These are phyloP conservation scores for Crypturellus tataupa DNA, from an alignment of 2,797 vertebrate genomes.

Conservation along the genomic window DNA sequence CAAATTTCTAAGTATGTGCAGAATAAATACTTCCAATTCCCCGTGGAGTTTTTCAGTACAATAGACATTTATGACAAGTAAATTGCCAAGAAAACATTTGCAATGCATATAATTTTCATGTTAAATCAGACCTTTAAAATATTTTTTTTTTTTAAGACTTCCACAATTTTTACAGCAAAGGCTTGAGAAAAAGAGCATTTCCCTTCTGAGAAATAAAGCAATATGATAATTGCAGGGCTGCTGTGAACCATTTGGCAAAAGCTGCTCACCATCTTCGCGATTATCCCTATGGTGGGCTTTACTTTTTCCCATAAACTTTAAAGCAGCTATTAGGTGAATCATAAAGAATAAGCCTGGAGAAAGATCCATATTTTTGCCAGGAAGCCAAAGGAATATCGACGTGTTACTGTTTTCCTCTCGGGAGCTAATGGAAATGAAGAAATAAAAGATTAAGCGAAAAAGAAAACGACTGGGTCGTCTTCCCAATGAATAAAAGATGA, in stretches of 20 bases:
- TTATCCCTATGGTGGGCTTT: constrained; percentile 38
- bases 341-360: constrained; percentile 39
- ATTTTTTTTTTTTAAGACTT: neutral
- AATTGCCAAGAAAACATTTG: constrained; percentile 79
- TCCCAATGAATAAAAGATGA: neutral
- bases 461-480: rapidly evolving
- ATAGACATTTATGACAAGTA: constrained; percentile 74
- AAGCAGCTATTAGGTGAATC: constrained; percentile 32
- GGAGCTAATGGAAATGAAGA: neutral
- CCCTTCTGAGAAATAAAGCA: constrained; percentile 71
- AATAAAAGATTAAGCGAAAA: neutral
- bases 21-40: constrained; percentile 63
- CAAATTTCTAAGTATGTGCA: constrained; percentile 55
- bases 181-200: constrained; percentile 24
- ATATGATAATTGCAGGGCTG: constrained; percentile 39
- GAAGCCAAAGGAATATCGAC: neutral
- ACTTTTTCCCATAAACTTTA: constrained; percentile 39
- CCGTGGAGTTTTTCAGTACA: constrained; percentile 50
- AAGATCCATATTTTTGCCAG: constrained; percentile 1
- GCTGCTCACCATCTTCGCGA: constrained; percentile 13
- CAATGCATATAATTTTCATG: constrained; percentile 72
- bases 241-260: constrained; percentile 54
- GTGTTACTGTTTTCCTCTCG: neutral
- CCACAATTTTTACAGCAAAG: constrained; percentile 63
- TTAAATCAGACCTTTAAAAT: constrained; percentile 70